Evolutionary conservation across 1,140 invertebrate species (phyloP).

Genomic region (Lasioglossum albipes): DNA sequence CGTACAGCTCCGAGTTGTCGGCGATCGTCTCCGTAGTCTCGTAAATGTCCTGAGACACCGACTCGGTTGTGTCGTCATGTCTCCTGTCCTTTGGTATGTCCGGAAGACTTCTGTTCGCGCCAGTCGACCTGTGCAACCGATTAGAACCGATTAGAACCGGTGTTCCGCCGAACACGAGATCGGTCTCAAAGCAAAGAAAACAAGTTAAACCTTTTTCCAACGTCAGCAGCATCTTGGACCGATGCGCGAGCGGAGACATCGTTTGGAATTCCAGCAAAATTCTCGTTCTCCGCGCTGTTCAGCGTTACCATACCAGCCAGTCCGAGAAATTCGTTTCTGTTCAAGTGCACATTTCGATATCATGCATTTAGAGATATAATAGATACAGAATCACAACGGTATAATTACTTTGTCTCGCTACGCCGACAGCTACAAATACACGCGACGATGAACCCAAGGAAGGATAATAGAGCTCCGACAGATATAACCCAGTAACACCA

Average conservation of each 20-base stretch:
- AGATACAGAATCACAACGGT: too few species aligned
- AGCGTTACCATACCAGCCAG: constrained; percentile 79
- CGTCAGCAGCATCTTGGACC: constrained; percentile 72
- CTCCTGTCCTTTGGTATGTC: constrained; percentile 83
- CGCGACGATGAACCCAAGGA: constrained; percentile 74
- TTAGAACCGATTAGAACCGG: background rate
- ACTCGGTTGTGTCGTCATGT: constrained; percentile 70
- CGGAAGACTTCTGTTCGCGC: constrained; percentile 84
- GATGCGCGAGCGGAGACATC: constrained; percentile 68
- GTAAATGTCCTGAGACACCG: constrained; percentile 76
- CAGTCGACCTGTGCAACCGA: constrained; percentile 72
- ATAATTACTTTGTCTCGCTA: constrained; percentile 74
- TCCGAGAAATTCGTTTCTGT: constrained; percentile 79
- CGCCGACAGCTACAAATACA: constrained; percentile 77
- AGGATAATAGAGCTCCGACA: constrained; percentile 71
- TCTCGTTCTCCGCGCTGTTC: constrained; percentile 76
- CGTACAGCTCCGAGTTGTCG: constrained; percentile 84
- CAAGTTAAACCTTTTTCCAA: constrained; percentile 75
- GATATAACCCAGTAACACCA: constrained; percentile 77
- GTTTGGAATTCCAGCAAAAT: constrained; percentile 71
- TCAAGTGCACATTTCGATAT: constrained; percentile 51
- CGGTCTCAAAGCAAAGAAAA: background rate
- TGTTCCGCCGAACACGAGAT: background rate
- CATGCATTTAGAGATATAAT: background rate
- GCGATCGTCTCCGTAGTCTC: constrained; percentile 78